These are phyloP conservation scores for Gorsachius magnificus DNA, from an alignment of 2,797 vertebrate species.

Conservation along the genomic window DNA sequence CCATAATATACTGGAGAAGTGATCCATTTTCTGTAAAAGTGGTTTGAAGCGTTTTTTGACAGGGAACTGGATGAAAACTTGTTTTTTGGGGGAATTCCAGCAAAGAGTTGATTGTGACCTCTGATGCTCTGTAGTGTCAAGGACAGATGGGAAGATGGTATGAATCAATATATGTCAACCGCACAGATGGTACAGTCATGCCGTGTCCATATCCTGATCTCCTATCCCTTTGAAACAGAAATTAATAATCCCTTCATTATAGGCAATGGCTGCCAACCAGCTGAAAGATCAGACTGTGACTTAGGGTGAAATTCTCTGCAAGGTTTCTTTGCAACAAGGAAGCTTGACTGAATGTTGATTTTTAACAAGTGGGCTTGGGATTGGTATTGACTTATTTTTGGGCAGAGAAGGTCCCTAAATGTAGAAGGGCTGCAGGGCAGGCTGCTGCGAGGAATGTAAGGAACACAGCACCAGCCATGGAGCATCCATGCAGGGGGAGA, in stretches of 20 bases:
- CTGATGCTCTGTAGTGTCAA: constrained; percentile 74
- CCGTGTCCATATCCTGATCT: constrained; percentile 78
- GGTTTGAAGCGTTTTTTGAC: not conserved
- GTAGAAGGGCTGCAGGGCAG: not conserved
- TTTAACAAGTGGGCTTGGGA: not conserved
- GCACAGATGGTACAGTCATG: constrained; percentile 81
- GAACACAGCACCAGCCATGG: not conserved
- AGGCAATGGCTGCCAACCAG: constrained; percentile 75
- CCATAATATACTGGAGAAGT: not conserved
- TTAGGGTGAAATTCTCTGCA: constrained; percentile 27
- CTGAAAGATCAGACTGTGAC: constrained; percentile 64
- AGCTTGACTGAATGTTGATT: not conserved
- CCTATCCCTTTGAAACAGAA: constrained; percentile 76
- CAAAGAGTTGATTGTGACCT: constrained; percentile 76
- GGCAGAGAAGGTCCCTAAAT: not conserved
- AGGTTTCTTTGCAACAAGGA: constrained; percentile 9
- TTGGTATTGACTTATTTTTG: not conserved
- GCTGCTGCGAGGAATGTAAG: not conserved
- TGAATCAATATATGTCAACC: constrained; percentile 80
- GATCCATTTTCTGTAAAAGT: constrained; percentile 57
- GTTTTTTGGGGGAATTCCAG: constrained; percentile 69
- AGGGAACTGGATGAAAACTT: constrained; percentile 55
- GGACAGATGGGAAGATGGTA: constrained; percentile 81
- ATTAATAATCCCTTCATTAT: constrained; percentile 81
- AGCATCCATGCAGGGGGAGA: not conserved